Percentiles rank a stretch among this genome's conserved stretches.
These are phyloP conservation scores for Shargacucullia verbasci DNA, from an alignment of 2,888 invertebrate genomes.

Conservation along the genomic window DNA sequence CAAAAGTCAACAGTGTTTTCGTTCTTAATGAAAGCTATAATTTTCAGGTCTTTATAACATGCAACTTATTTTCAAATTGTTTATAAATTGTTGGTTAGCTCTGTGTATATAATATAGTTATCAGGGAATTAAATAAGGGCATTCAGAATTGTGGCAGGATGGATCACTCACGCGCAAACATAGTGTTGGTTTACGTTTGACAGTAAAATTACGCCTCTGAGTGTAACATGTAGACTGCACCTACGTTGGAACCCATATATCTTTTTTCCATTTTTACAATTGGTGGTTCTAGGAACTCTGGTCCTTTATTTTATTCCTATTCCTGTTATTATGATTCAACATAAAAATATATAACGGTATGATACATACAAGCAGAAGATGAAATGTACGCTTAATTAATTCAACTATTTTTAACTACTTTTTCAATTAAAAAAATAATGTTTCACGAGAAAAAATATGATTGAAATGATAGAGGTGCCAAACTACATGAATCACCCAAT, in stretches of 20 bases:
- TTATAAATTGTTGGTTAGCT: conserved; percentile 60
- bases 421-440: too few species aligned
- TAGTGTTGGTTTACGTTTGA: conserved; percentile 61
- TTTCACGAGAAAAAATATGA: too few species aligned
- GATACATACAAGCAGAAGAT: too few species aligned
- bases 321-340: too few species aligned
- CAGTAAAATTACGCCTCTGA: conserved; percentile 63
- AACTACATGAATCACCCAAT: too few species aligned
- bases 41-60: conserved; percentile 57
- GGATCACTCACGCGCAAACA: conserved; percentile 58
- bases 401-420: too few species aligned
- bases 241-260: not conserved
- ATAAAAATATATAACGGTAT: too few species aligned
- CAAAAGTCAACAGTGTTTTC: conserved; percentile 59
- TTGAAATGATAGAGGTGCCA: too few species aligned
- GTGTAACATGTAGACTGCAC: conserved; percentile 4
- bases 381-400: too few species aligned
- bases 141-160: conserved; percentile 54
- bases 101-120: conserved; percentile 43
- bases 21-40: conserved; percentile 58
- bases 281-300: too few species aligned
- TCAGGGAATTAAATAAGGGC: conserved; percentile 48
- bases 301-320: too few species aligned
- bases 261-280: too few species aligned
- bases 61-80: conserved; percentile 42